Evolutionary conservation across 1,140 invertebrate species (phyloP), one percentile per base, ranked within the genome.

Genomic region (Drosophila triauraria): DNA sequence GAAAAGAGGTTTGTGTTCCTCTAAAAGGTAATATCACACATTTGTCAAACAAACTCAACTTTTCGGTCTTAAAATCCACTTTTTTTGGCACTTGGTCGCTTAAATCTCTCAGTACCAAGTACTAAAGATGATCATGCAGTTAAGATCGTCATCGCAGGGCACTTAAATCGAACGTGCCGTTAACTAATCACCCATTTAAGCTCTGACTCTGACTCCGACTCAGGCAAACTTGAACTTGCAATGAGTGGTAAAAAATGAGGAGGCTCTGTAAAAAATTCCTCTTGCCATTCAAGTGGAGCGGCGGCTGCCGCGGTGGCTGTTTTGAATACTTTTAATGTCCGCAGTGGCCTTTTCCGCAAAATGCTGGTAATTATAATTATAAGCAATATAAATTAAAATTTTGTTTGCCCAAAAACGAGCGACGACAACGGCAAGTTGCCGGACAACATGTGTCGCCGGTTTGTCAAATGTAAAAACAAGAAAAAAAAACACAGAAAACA

Each of bases 281-380:
- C 67, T 59, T 51, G 30, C 54, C 67, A 51, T 74, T 47, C 50
- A 64, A 75, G 70, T 75, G 72, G 51, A 75, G 71, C 72, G 56
- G 15, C 69, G 69, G 23, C 57, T 51, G 43, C 64, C 50, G 48
- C 46, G 54, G 54, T 70, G 68, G 61, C 38, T 53, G 38, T 64
- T 78, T 70, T 68, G 42, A 56, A 60, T 77, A 68, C 47, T 86
- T 79, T 90, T 88, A 84, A 88, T 88, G 84, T 72, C 40, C 54
- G 46, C 27, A 38, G 69, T 88, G 84, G 78, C 84, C 84, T 88
- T 90, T 88, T 78, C 53, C 75, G 51, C 60, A 78, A 77, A 62
- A 83, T 35, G 68, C 58, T 83, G 64, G 54, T 67, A 90, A 90
- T 90, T 81, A 88, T 88, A 88, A 90, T 88, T 88, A 81, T 78